Conservation (phyloP, 2,113 vertebrate species). For the Amphiprion percula region DNA sequence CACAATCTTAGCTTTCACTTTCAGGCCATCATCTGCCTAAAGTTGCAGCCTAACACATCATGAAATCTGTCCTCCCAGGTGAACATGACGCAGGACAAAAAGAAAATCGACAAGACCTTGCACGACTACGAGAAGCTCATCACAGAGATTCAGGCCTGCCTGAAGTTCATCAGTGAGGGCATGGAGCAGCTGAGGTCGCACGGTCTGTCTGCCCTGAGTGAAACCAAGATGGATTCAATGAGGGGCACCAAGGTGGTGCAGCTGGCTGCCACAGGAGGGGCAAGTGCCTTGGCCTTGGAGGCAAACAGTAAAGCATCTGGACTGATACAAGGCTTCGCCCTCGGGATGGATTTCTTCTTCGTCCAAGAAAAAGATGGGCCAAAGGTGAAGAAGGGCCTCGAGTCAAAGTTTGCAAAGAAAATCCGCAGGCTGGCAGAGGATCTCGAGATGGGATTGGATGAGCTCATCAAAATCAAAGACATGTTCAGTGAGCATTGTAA, state of each 20-base stretch:
- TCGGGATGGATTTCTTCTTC: conserved; percentile 54
- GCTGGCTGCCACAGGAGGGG: fast-evolving
- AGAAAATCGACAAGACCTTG: conserved; percentile 52
- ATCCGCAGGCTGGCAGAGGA: conserved; percentile 14
- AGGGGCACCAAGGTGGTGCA: not conserved
- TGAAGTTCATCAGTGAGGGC: conserved; percentile 41
- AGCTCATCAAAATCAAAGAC: conserved; percentile 16
- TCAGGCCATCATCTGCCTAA: too few relatives aligned
- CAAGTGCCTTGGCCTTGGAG: not conserved
- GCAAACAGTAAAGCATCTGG: not conserved
- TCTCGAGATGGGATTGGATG: conserved; percentile 25
- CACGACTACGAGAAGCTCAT: not conserved
- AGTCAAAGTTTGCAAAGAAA: conserved; percentile 49
- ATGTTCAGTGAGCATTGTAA: conserved; percentile 16
- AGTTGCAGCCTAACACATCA: not conserved
- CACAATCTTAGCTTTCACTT: too few relatives aligned
- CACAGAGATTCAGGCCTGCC: conserved; percentile 20
- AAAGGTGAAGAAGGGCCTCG: conserved; percentile 41
- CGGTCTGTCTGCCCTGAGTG: not conserved
- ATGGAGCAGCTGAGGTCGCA: conserved; percentile 28
- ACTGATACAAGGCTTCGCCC: conserved; percentile 43
- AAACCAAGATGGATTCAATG: fast-evolving
- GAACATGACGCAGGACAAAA: conserved; percentile 33
- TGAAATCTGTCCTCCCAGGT: conserved; percentile 31
- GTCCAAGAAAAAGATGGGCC: conserved; percentile 29